These are phyloP conservation scores for Erpobdella octoculata DNA, from an alignment of 2,888 invertebrate species.

Conservation along the genomic window DNA sequence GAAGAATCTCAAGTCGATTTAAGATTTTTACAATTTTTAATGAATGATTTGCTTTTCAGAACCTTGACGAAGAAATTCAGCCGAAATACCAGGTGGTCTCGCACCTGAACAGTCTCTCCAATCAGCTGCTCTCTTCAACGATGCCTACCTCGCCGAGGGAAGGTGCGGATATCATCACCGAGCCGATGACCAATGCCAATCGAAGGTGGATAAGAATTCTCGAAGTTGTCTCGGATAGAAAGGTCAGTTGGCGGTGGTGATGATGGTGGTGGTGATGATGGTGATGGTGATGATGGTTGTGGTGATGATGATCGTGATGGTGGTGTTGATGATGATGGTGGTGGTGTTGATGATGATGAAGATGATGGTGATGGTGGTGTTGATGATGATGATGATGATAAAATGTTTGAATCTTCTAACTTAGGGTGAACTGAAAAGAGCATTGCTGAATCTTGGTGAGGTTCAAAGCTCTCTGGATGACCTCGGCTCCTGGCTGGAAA, in stretches of 20 bases:
- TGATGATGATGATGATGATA: too few species aligned
- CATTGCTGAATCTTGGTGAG: slow-evolving; percentile 84
- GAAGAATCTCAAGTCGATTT: too few species aligned
- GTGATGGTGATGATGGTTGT: too few species aligned
- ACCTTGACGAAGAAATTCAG: slow-evolving; percentile 89
- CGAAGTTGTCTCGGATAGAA: slow-evolving; percentile 67
- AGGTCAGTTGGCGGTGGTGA: too few species aligned
- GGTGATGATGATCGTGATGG: too few species aligned
- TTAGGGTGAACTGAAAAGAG: slow-evolving; percentile 71
- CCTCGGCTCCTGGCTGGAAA: slow-evolving; percentile 84
- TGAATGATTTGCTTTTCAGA: too few species aligned
- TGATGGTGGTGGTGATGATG: too few species aligned
- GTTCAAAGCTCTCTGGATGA: slow-evolving; percentile 93
- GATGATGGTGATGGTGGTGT: too few species aligned
- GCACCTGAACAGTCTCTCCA: slow-evolving; percentile 64
- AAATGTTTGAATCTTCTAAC: too few species aligned
- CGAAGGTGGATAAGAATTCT: slow-evolving; percentile 85
- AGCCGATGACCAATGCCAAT: slow-evolving; percentile 81
- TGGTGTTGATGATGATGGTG: too few species aligned
- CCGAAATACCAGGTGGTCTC: slow-evolving; percentile 97
- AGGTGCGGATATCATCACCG: slow-evolving; percentile 84
- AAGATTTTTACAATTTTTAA: too few species aligned
- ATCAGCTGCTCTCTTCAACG: not conserved
- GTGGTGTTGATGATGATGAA: too few species aligned
- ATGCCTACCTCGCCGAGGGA: slow-evolving; percentile 76